phyloP scores from a whole-genome alignment of 2,797 vertebrate genomes.

The Melanotaenia nigrans region DNA sequence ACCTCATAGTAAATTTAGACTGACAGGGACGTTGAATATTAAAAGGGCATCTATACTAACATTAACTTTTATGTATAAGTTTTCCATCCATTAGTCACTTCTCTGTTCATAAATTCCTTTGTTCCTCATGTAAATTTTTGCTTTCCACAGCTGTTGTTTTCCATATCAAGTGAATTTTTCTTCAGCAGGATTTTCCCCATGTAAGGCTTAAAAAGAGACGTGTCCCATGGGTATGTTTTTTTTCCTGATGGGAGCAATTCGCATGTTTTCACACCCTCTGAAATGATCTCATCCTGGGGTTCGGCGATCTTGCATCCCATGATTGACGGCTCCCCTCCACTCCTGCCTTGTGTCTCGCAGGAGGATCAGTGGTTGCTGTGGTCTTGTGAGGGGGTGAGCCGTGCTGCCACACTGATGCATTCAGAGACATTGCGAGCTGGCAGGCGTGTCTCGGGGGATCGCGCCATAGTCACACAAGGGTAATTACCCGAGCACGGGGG shows the following conservation, averaged over 20 bases:
- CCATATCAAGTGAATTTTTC: slow-evolving; percentile 4
- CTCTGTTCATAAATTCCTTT: slow-evolving; percentile 14
- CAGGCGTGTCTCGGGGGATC: slow-evolving; percentile 40
- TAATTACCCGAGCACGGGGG: slow-evolving; percentile 62
- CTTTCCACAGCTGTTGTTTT: not conserved
- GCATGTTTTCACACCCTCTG: slow-evolving; percentile 43
- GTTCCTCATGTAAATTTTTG: not conserved
- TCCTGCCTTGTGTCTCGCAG: slow-evolving; percentile 25
- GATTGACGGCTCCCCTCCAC: slow-evolving; percentile 69
- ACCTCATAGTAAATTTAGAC: no score
- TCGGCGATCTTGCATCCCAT: slow-evolving; percentile 28
- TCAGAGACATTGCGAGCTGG: slow-evolving; percentile 18
- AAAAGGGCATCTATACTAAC: not conserved
- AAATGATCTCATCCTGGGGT: slow-evolving; percentile 44
- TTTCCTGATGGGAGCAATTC: slow-evolving; percentile 38
- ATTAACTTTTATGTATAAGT: not conserved
- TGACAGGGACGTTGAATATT: no score
- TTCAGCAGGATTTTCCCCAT: slow-evolving; percentile 33
- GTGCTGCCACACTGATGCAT: slow-evolving; percentile 28
- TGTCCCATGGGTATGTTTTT: slow-evolving; percentile 19
- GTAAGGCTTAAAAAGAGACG: slow-evolving; percentile 34
- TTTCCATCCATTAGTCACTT: not conserved
- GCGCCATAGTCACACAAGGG: slow-evolving; percentile 36
- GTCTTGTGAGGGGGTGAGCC: slow-evolving; percentile 34
- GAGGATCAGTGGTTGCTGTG: slow-evolving; percentile 44